A percentile compares a stretch with the other conserved stretches of the same genome.
Conservation (phyloP, 2,797 vertebrate species). For the Acomys russatus region DNA sequence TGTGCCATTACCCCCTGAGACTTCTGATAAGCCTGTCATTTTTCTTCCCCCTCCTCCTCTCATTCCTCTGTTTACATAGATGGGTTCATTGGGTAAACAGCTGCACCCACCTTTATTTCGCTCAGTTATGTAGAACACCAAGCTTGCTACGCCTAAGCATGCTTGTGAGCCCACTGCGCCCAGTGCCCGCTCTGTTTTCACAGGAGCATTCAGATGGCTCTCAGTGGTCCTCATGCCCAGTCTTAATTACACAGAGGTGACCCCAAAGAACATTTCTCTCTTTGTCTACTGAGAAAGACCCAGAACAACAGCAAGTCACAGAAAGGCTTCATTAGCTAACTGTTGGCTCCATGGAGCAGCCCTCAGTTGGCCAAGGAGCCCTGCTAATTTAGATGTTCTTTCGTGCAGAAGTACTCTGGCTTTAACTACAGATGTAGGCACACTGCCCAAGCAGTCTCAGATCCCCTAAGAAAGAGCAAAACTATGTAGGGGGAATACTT, state of each 20-base stretch:
- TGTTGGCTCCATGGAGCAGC: accelerated
- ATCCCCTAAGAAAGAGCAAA: background rate
- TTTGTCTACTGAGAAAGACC: background rate
- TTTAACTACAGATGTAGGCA: conserved; percentile 26
- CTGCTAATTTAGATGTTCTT: background rate
- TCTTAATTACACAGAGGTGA: background rate
- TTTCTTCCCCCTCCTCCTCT: background rate
- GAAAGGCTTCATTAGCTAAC: background rate
- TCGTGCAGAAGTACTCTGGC: background rate
- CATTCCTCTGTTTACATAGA: background rate
- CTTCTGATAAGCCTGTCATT: background rate
- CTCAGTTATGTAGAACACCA: background rate
- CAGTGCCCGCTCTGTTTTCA: background rate
- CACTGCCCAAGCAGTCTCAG: background rate
- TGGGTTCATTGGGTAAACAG: background rate
- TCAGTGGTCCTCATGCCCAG: background rate
- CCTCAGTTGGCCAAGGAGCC: background rate
- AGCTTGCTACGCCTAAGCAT: background rate
- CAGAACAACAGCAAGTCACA: background rate
- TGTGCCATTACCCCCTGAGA: background rate
- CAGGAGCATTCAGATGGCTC: background rate
- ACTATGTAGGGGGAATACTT: background rate
- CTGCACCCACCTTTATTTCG: conserved; percentile 4
- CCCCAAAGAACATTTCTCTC: background rate
- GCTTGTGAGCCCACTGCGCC: background rate